Conservation (phyloP, 2,113 vertebrate species). For the Colius striatus region DNA sequence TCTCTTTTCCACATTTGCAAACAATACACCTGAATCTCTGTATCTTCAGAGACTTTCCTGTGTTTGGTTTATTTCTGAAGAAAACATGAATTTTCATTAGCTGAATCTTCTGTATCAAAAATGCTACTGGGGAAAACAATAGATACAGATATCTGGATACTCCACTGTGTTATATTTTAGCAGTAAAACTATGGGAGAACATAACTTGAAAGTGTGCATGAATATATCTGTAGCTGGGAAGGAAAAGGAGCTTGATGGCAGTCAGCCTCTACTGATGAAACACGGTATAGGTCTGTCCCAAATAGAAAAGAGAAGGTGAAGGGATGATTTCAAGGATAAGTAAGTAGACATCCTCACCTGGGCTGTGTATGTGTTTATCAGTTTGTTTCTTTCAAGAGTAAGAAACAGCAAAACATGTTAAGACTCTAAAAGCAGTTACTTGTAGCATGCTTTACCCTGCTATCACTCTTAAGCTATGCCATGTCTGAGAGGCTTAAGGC, state of each 20-base stretch:
- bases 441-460: background rate
- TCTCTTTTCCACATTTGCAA: background rate
- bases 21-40: background rate
- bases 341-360: fast-evolving
- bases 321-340: background rate
- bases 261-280: background rate
- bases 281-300: background rate
- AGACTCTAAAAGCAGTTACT: background rate
- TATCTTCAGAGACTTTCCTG: background rate
- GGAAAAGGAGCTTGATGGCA: background rate
- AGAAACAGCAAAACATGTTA: background rate
- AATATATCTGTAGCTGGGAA: background rate
- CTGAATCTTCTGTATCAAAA: background rate
- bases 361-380: background rate
- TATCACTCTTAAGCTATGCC: background rate
- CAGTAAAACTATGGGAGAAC: background rate
- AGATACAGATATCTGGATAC: background rate
- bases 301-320: background rate
- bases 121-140: background rate
- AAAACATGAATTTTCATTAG: background rate
- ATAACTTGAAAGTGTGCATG: background rate
- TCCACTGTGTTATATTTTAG: background rate
- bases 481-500: background rate
- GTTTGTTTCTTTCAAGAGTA: background rate
- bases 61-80: background rate